Conservation (phyloP, 1,140 invertebrate species). For the Patella vulgata region DNA sequence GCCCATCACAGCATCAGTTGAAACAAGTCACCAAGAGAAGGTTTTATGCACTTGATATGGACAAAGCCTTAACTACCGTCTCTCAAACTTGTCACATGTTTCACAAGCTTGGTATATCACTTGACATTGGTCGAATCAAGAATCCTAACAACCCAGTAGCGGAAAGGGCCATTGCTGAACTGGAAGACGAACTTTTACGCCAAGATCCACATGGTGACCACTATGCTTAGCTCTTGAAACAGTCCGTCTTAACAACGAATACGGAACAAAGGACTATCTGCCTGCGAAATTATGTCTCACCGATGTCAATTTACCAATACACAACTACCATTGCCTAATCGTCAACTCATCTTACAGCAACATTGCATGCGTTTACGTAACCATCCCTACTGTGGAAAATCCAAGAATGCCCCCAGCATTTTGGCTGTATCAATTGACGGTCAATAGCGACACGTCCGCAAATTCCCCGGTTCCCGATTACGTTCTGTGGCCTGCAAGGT, state of each 20-base stretch:
- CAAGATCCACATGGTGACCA: background rate
- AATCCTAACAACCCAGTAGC: constrained; percentile 39
- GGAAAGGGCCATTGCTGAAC: constrained; percentile 29
- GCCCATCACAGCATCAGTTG: constrained; percentile 17
- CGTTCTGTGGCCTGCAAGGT: too few relatives aligned
- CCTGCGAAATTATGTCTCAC: constrained; percentile 23
- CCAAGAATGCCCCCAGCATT: constrained; percentile 13
- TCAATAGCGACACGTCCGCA: too few relatives aligned
- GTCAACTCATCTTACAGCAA: constrained; percentile 11
- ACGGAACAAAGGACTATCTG: constrained; percentile 14
- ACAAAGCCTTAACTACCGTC: constrained; percentile 12
- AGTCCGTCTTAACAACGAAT: constrained; percentile 15
- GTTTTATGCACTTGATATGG: constrained; percentile 34
- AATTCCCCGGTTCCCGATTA: too few relatives aligned
- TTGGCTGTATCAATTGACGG: constrained; percentile 21
- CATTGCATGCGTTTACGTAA: constrained; percentile 10
- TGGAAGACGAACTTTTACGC: too few relatives aligned
- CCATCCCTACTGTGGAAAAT: constrained; percentile 24
- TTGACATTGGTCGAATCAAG: constrained; percentile 25
- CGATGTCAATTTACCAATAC: constrained; percentile 18
- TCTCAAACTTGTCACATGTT: constrained; percentile 16
- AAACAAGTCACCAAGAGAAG: constrained; percentile 7
- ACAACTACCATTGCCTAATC: constrained; percentile 16
- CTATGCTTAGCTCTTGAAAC: constrained; percentile 7
- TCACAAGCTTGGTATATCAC: background rate